These are phyloP conservation scores for Diadophis punctatus DNA, from an alignment of 2,113 vertebrate species.

Conservation along the genomic window DNA sequence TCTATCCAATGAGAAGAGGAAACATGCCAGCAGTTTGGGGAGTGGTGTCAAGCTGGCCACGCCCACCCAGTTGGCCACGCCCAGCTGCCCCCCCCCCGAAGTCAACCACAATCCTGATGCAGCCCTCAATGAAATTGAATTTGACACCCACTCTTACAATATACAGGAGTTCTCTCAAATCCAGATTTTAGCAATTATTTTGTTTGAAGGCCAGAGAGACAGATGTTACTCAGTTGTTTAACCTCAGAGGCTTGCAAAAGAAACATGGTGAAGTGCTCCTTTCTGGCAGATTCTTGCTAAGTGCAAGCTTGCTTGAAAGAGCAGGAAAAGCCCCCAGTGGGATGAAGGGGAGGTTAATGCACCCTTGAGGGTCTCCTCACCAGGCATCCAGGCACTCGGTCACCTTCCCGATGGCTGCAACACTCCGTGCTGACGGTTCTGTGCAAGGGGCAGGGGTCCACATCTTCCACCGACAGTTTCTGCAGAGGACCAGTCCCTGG, in stretches of 20 bases:
- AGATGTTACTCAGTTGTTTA: neutral
- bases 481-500: conserved; percentile 30
- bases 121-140: too few species aligned
- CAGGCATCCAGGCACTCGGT: conserved; percentile 37
- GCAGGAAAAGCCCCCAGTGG: neutral
- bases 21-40: too few species aligned
- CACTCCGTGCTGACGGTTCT: conserved; percentile 13
- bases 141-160: neutral
- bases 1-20: too few species aligned
- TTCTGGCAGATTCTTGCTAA: neutral
- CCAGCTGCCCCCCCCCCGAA: too few species aligned
- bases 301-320: neutral
- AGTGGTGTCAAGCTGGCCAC: too few species aligned
- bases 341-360: neutral
- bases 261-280: neutral
- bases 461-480: conserved; percentile 37
- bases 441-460: conserved; percentile 36
- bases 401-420: conserved; percentile 27
- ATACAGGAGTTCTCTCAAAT: neutral
- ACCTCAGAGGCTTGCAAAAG: neutral
- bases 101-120: too few species aligned
- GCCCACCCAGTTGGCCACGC: too few species aligned
- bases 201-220: too few species aligned
- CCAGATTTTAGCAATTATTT: neutral
- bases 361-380: conserved; percentile 39